phyloP scores from a whole-genome alignment of 1,140 invertebrate species.

The Bombus pascuorum region DNA sequence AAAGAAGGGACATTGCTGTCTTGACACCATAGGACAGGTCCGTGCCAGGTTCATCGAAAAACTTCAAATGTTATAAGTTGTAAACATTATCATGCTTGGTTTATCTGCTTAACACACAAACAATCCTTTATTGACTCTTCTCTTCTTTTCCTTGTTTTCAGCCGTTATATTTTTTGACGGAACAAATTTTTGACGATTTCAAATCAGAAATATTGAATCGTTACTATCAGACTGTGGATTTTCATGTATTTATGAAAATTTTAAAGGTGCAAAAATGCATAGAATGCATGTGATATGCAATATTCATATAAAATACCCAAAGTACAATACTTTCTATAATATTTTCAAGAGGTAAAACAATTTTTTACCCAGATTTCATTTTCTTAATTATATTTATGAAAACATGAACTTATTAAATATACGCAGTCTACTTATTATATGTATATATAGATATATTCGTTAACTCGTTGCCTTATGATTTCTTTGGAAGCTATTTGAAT shows the following conservation, averaged over 20 bases:
- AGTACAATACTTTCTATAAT: too few species aligned
- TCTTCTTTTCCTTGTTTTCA: neutral
- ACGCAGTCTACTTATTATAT: too few species aligned
- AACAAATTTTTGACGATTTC: neutral
- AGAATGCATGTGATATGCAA: too few species aligned
- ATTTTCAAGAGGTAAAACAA: too few species aligned
- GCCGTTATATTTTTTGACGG: too few species aligned
- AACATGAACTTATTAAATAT: too few species aligned
- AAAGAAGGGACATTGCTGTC: constrained; percentile 25
- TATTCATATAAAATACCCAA: too few species aligned
- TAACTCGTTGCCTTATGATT: neutral
- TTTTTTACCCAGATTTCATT: too few species aligned
- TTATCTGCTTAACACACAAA: neutral
- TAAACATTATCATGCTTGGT: neutral
- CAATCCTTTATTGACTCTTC: neutral
- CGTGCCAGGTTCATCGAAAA: neutral
- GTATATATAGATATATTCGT: too few species aligned
- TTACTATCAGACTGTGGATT: neutral
- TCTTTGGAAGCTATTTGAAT: neutral
- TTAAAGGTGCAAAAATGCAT: too few species aligned
- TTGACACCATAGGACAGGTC: constrained; percentile 25
- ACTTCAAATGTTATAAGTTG: neutral
- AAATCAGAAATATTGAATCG: neutral
- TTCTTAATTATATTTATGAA: too few species aligned
- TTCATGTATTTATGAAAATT: too few species aligned